Conservation (phyloP, 2,797 vertebrate species). For the Delichon dasypus region DNA sequence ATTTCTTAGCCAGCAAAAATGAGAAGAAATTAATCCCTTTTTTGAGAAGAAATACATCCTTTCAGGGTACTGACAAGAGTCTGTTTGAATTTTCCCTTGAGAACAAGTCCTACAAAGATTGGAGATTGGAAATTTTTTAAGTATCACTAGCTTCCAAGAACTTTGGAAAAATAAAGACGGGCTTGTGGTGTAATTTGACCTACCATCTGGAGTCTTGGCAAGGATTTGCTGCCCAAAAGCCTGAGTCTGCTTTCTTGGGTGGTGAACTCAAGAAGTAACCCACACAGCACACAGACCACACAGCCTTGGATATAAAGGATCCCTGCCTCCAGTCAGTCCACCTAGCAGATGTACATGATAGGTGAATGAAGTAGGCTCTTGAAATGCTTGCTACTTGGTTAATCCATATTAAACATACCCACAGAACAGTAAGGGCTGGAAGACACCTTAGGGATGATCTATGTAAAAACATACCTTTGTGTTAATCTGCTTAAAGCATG, state of each 20-base stretch:
- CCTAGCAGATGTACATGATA: background rate
- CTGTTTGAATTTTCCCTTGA: background rate
- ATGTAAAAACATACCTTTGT: background rate
- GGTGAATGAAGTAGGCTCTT: background rate
- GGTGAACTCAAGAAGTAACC: background rate
- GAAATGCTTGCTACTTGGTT: background rate
- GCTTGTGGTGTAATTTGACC: background rate
- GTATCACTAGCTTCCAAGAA: background rate
- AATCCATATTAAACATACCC: background rate
- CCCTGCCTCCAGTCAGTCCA: background rate
- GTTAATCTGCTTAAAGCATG: background rate
- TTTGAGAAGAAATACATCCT: background rate
- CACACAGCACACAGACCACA: background rate
- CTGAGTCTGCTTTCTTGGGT: background rate
- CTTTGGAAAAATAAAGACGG: background rate
- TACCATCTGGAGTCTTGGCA: background rate
- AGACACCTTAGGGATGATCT: background rate
- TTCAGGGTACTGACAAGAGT: background rate
- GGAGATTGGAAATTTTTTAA: background rate
- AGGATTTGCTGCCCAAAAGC: background rate
- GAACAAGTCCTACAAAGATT: background rate
- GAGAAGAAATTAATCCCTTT: background rate
- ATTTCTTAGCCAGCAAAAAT: background rate
- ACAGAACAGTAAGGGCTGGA: background rate
- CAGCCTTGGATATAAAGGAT: background rate